Evolutionary conservation across 1,140 invertebrate genomes (phyloP).

Genomic region (Aricia agestis): DNA sequence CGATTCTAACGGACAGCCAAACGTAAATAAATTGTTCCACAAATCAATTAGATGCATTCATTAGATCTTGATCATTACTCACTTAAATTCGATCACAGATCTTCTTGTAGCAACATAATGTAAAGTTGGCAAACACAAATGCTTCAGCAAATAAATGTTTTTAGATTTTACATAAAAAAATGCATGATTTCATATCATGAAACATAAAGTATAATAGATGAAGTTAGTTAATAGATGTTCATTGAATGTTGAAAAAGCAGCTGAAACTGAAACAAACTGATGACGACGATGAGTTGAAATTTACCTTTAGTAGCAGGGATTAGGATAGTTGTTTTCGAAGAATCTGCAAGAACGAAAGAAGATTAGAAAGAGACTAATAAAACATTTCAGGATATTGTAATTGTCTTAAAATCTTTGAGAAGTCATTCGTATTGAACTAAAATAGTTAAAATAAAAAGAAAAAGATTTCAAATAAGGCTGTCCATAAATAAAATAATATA

Average conservation of each 20-base stretch:
- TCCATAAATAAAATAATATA: neutral
- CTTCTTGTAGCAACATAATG: conserved; percentile 47
- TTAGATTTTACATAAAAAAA: conserved; percentile 44
- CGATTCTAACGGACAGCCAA: conserved; percentile 76
- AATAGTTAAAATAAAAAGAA: neutral
- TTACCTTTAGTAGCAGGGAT: neutral
- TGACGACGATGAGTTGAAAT: conserved; percentile 4
- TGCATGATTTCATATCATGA: conserved; percentile 41
- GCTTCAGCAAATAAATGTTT: conserved; percentile 47
- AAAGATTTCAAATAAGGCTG: neutral
- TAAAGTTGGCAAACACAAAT: conserved; percentile 46
- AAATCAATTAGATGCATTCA: conserved; percentile 60
- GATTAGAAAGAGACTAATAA: neutral
- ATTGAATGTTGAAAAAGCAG: conserved; percentile 13
- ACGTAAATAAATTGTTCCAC: conserved; percentile 75
- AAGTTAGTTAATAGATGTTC: conserved; percentile 10
- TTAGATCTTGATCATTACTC: conserved; percentile 63
- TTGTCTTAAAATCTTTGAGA: no score
- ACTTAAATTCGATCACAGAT: conserved; percentile 62
- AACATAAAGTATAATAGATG: conserved; percentile 19
- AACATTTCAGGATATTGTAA: no score
- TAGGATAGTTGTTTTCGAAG: neutral
- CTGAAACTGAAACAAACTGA: conserved; percentile 18
- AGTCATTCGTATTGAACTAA: no score
- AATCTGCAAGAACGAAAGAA: neutral